Conservation (phyloP, 2,888 invertebrate genomes). For the Coelopa pilipes region DNA sequence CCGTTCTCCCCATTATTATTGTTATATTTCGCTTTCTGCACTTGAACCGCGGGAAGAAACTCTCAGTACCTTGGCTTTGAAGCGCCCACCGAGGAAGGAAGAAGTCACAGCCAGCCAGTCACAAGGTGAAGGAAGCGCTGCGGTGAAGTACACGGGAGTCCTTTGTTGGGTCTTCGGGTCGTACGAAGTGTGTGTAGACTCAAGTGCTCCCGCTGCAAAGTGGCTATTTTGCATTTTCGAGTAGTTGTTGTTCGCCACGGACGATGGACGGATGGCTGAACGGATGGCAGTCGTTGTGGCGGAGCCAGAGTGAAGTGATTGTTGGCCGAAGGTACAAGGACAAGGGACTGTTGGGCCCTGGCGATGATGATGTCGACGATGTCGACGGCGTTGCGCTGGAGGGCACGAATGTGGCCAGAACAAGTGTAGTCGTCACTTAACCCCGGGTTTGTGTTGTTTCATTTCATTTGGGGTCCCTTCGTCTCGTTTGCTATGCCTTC, state of each 20-base stretch:
- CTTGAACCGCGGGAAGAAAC: too few relatives aligned
- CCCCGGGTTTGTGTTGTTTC: not conserved
- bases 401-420: not conserved
- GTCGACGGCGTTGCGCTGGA: not conserved
- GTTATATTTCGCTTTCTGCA: too few relatives aligned
- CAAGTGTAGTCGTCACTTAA: constrained; percentile 14
- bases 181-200: not conserved
- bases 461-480: not conserved
- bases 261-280: not conserved
- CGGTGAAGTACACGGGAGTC: too few relatives aligned
- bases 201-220: constrained; percentile 51
- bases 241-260: constrained; percentile 41
- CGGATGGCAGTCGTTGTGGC: too few relatives aligned
- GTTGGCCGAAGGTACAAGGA: too few relatives aligned
- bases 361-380: not conserved
- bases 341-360: too few relatives aligned
- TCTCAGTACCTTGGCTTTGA: too few relatives aligned
- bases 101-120: too few relatives aligned
- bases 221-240: constrained; percentile 61
- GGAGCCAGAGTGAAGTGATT: too few relatives aligned
- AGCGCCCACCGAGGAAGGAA: too few relatives aligned
- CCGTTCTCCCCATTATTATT: too few relatives aligned
- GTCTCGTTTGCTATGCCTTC: not conserved
- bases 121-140: not conserved
- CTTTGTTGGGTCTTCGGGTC: too few relatives aligned